Base-by-base conservation (phyloP, 2,888 invertebrate genomes). In the Platerodrilus igneus region DNA sequence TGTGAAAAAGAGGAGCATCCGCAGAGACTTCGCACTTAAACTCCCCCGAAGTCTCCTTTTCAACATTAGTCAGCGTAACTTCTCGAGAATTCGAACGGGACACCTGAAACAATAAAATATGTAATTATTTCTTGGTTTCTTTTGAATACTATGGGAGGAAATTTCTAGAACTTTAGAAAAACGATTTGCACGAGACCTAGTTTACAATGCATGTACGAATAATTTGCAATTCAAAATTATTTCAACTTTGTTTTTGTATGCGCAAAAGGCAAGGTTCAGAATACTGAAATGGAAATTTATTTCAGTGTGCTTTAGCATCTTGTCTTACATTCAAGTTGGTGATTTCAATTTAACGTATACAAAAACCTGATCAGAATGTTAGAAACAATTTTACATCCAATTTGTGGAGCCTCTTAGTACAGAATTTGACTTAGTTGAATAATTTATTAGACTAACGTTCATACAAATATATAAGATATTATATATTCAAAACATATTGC, bases 21-120 rank as follows among this genome's bases (percentile, higher is more conserved):
- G 74, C 75, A n/a, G 75, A 74, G 22, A 75, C 75, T 62, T 75
- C 75, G 50, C 75, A 75, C 57, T 74, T 74, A 59, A 72, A 75
- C 59, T 66, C 70, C 37, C 75, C 75, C 20, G 74, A 70, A 45
- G 75, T 66, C 49, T 74, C 74, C 35, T 73, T 64, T 27, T 71
- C 72, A 25, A 75, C 75, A 48, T 73, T 69, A 37, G 67, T 68
- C 42, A 75, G 56, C 15, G 74, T 75, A 8, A 75, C 75, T 44
- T 73, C 70, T 34, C 68, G 69, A 30, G 73, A 69, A 58, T 75
- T 74, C 13, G 75, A 75, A 45, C 68, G 70, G 43, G 67, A 62
- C 30, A 74, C 60, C 75, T 75, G 66, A 28, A 64, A 64, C 48
- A 53, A 57, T 40, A 41, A 40, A 43, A 45, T 36, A 39, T 39